These are phyloP conservation scores for Oriolus oriolus DNA, from an alignment of 2,113 vertebrate genomes.

Conservation along the genomic window DNA sequence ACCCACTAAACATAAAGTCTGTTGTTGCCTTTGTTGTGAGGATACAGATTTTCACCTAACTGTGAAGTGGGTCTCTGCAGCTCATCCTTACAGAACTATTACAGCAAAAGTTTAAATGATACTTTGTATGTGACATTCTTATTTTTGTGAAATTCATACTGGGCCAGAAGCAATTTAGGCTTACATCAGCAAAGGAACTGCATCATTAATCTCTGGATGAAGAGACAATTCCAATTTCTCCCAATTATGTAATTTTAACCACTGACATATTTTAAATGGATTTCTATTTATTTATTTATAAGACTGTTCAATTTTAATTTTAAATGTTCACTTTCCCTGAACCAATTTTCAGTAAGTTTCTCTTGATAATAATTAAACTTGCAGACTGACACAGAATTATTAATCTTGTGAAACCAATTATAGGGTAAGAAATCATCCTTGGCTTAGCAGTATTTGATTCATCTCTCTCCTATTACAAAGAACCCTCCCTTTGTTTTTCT, in stretches of 20 bases:
- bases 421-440: not conserved
- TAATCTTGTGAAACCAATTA: conserved; percentile 32
- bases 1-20: not conserved
- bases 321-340: not conserved
- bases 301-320: not conserved
- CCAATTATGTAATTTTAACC: not conserved
- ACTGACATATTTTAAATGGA: not conserved
- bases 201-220: not conserved
- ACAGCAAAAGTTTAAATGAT: not conserved
- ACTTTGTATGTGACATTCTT: not conserved
- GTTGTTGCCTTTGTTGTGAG: not conserved
- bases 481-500: rapidly evolving
- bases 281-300: not conserved
- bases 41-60: not conserved
- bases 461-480: not conserved
- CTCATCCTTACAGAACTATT: not conserved
- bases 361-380: conserved; percentile 21
- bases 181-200: not conserved
- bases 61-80: not conserved
- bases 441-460: not conserved
- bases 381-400: not conserved
- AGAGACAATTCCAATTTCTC: not conserved
- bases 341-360: not conserved
- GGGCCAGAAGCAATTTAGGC: not conserved
- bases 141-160: not conserved